These are phyloP conservation scores for Epinotia brunnichana DNA, from an alignment of 2,888 invertebrate genomes.

Conservation along the genomic window DNA sequence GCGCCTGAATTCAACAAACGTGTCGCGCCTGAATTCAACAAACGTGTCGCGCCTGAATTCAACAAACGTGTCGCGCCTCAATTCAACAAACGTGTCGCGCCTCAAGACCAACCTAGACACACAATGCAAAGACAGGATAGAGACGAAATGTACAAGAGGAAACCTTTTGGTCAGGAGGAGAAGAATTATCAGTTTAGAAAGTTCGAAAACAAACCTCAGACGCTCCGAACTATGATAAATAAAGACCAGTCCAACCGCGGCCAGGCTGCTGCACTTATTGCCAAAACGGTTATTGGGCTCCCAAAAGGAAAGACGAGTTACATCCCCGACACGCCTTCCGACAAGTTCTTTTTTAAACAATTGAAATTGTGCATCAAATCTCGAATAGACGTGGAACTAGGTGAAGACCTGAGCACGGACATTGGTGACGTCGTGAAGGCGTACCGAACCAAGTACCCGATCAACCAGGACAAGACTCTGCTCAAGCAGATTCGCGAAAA, in stretches of 20 bases:
- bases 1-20: background rate
- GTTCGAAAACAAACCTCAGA: background rate
- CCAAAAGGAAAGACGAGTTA: constrained; percentile 4
- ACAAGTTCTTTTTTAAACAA: constrained; percentile 18
- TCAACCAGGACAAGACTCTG: constrained; percentile 28
- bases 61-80: background rate
- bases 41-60: background rate
- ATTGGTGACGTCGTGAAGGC: constrained; percentile 37
- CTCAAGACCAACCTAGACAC: background rate
- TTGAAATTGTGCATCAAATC: constrained; percentile 48
- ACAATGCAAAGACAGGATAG: background rate
- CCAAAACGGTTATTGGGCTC: constrained; percentile 28
- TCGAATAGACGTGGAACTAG: constrained; percentile 50
- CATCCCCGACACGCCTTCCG: background rate
- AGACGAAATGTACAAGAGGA: background rate
- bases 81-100: background rate
- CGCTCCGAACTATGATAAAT: constrained; percentile 21
- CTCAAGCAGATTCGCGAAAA: constrained; percentile 34
- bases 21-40: background rate
- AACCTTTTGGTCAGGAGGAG: background rate
- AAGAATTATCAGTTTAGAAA: constrained; percentile 8
- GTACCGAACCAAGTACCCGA: constrained; percentile 46
- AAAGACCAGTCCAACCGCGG: constrained; percentile 43
- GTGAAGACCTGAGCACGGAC: constrained; percentile 37
- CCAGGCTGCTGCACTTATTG: constrained; percentile 42